A percentile compares a stretch with the other conserved stretches of the same genome.
phyloP scores from a whole-genome alignment of 2,797 vertebrate genomes.

The Falco berigora region DNA sequence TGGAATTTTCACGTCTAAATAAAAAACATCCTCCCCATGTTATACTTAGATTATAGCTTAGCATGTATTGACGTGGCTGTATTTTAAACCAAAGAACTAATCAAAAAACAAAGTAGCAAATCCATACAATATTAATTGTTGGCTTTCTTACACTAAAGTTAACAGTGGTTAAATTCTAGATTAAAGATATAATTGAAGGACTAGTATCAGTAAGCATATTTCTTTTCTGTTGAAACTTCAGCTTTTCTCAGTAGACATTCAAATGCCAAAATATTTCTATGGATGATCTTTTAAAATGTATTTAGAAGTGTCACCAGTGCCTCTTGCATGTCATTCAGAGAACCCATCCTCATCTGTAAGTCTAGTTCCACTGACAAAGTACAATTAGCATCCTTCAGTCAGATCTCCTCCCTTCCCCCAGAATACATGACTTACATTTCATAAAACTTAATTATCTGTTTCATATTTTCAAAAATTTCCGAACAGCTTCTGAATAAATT shows the following conservation, averaged over 20 bases:
- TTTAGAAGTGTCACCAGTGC: not conserved
- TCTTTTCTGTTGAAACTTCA: not conserved
- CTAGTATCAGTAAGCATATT: not conserved
- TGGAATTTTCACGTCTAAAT: not conserved
- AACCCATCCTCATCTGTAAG: not conserved
- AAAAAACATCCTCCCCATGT: not conserved
- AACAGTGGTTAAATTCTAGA: not conserved
- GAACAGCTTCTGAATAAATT: not conserved
- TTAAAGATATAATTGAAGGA: not conserved
- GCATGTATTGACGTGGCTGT: not conserved
- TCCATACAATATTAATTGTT: not conserved
- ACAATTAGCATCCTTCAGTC: not conserved
- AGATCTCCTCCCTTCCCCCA: not conserved
- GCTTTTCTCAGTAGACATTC: not conserved
- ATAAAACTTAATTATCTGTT: not conserved
- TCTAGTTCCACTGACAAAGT: not conserved
- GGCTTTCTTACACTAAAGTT: not conserved
- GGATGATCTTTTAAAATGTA: not conserved
- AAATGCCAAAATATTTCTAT: not conserved
- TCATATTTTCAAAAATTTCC: not conserved
- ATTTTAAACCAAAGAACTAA: not conserved
- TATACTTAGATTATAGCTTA: not conserved
- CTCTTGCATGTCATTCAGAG: not conserved
- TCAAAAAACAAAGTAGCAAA: not conserved
- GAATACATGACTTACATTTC: not conserved